Evolutionary conservation across 2,113 vertebrate species (phyloP), one percentile per base, ranked within the genome.

Genomic region (Conger conger): DNA sequence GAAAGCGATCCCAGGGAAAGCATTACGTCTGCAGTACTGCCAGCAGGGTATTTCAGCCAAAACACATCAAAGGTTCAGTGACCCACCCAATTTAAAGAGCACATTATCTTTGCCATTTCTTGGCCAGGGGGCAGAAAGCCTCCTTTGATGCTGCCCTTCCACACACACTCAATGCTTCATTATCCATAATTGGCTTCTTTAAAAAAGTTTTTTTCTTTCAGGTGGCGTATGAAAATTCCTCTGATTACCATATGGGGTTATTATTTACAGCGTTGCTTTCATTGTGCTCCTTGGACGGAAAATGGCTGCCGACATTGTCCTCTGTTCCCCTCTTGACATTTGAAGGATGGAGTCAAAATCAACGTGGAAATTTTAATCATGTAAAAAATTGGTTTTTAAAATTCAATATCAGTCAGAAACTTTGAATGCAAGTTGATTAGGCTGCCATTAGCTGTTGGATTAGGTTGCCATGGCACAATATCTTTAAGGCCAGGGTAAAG

Each of bases 301-400:
- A n/a, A n/a, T n/a, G n/a, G n/a, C 45, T 13, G 9, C 11, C 11
- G 8, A 50, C 45, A 50, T 13, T 50, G 45, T 50, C 45, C 45
- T 50, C 45, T 15, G 45, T 13, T 13, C 45, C 79, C 60, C 80
- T 53, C 18, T 80, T 79, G 53, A 78, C 54, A 80, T 53, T 82
- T 85, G 33, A 80, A 81, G 85, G 20, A 87, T 82, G 83, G 79
- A 87, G 81, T 78, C 63, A 36, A 77, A 85, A 85, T 82, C 83
- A 17, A 85, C 84, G 81, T 53, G 82, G 53, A 63, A 87, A 81
- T 18, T 42, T 60, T 50, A 37, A 73, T 78, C 60, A 17, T 45
- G 83, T 33, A 50, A 84, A 80, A 84, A 82, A 81, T n/a, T n/a
- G n/a, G n/a, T n/a, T n/a, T n/a, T n/a, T n/a, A 87, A 78, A 80